These are phyloP conservation scores for Bubo scandiacus DNA, from an alignment of 2,113 vertebrate genomes.

Conservation along the genomic window DNA sequence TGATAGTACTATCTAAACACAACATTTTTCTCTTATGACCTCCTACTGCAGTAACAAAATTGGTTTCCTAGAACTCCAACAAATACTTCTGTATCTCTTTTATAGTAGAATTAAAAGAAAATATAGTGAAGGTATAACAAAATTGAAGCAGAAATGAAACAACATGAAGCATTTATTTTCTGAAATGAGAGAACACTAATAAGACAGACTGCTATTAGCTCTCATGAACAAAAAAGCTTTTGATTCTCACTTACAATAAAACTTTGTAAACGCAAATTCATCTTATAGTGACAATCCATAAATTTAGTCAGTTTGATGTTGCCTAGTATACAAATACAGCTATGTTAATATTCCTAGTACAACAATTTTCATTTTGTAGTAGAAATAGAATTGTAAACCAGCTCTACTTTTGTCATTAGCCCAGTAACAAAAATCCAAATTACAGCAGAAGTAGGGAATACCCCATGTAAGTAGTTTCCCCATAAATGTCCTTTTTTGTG, in stretches of 20 bases:
- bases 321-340: not conserved
- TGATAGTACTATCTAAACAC: slow-evolving; percentile 52
- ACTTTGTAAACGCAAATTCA: not conserved
- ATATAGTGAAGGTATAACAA: not conserved
- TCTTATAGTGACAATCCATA: not conserved
- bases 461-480: not conserved
- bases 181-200: not conserved
- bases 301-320: slow-evolving; percentile 26
- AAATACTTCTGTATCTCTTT: slow-evolving; percentile 32
- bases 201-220: not conserved
- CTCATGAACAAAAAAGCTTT: not conserved
- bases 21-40: slow-evolving; percentile 58
- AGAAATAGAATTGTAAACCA: not conserved
- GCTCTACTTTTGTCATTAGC: not conserved
- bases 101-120: slow-evolving; percentile 45
- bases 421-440: not conserved
- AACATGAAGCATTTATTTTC: not conserved
- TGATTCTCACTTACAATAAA: not conserved
- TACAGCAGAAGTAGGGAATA: not conserved
- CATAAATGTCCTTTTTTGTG: not conserved
- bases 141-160: slow-evolving; percentile 7
- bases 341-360: not conserved
- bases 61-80: slow-evolving; percentile 50
- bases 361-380: not conserved
- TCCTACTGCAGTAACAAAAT: slow-evolving; percentile 62